phyloP scores from a whole-genome alignment of 1,140 invertebrate genomes.

The Drosophila neocordata region DNA sequence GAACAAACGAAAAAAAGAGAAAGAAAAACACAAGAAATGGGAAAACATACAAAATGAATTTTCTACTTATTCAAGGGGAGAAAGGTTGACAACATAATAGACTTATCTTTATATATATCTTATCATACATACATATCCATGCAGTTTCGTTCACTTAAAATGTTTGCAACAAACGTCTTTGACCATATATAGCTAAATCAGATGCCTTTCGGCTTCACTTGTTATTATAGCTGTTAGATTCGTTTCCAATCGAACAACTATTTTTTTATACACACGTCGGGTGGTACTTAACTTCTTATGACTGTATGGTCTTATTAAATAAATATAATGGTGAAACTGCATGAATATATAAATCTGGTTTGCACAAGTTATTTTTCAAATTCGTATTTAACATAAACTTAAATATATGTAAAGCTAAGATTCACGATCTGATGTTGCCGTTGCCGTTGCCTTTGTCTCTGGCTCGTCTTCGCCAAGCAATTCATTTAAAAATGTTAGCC shows the following conservation, averaged over 20 bases:
- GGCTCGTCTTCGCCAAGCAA: constrained; percentile 54
- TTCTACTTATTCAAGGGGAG: constrained; percentile 20
- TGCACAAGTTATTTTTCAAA: not conserved
- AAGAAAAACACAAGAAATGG: constrained; percentile 32
- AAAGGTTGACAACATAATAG: not conserved
- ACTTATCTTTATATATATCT: not conserved
- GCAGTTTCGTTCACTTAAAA: too few relatives aligned
- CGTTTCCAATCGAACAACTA: too few relatives aligned
- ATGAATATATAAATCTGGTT: not conserved
- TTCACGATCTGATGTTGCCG: not conserved
- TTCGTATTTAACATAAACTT: not conserved
- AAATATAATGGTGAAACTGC: too few relatives aligned
- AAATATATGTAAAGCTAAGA: too few relatives aligned
- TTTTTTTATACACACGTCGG: too few relatives aligned
- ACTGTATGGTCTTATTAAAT: not conserved
- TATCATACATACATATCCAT: too few relatives aligned
- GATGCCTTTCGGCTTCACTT: not conserved
- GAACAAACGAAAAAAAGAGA: constrained; percentile 53
- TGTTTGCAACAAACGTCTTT: too few relatives aligned
- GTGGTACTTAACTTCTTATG: not conserved
- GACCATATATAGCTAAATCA: not conserved
- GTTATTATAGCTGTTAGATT: too few relatives aligned
- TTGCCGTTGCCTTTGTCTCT: not conserved
- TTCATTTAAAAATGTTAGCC: constrained; percentile 45
- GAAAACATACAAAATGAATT: constrained; percentile 17